Evolutionary conservation across 2,888 invertebrate species (phyloP).

Genomic region (Mythimna loreyi): DNA sequence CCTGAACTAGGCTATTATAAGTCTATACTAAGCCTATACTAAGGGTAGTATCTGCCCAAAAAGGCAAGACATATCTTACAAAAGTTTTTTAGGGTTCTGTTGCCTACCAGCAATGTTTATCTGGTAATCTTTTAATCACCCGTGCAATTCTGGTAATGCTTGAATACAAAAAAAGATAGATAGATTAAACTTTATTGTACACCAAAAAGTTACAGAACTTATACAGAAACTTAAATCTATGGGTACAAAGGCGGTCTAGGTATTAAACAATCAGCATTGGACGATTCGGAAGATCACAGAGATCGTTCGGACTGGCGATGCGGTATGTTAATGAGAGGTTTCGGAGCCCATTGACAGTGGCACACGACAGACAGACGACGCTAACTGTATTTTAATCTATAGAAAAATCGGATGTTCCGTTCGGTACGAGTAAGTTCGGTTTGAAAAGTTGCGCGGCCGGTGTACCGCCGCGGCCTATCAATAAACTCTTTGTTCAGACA

Average conservation of each 20-base stretch:
- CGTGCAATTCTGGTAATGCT: background rate
- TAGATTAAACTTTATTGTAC: too few relatives aligned
- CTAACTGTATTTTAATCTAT: slow-evolving; percentile 75
- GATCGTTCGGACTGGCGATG: slow-evolving; percentile 5
- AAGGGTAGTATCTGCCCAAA: background rate
- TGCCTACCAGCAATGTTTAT: too few relatives aligned
- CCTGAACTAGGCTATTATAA: too few relatives aligned
- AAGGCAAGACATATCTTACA: background rate
- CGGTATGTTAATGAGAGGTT: slow-evolving; percentile 40
- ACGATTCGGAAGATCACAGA: background rate
- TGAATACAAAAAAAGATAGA: background rate
- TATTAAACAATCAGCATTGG: background rate
- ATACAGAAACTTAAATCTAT: too few relatives aligned
- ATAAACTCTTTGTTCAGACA: slow-evolving; percentile 56
- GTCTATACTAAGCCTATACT: too few relatives aligned
- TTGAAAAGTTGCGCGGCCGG: slow-evolving; percentile 55
- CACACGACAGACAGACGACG: slow-evolving; percentile 66
- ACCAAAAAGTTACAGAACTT: too few relatives aligned
- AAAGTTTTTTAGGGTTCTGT: background rate
- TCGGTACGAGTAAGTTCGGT: slow-evolving; percentile 38
- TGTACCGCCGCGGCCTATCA: slow-evolving; percentile 45
- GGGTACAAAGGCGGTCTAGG: too few relatives aligned
- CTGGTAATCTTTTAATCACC: too few relatives aligned
- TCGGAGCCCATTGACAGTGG: slow-evolving; percentile 52
- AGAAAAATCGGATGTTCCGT: slow-evolving; percentile 57